Conservation (phyloP, 2,888 invertebrate genomes). For the Thecocarcelia acutangulata region DNA sequence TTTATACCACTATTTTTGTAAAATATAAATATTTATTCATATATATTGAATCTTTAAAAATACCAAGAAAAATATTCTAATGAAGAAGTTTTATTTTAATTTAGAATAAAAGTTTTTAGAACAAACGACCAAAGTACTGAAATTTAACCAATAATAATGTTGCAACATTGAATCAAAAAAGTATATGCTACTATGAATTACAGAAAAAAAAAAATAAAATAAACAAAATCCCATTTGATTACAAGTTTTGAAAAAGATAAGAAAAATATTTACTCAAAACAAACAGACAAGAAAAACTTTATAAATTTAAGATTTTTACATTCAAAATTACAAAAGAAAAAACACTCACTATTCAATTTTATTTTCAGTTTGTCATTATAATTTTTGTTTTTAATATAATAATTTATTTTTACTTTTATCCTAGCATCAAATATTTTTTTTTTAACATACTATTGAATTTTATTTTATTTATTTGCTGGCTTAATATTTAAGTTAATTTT, state of each 20-base stretch:
- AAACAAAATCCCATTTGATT: conserved; percentile 66
- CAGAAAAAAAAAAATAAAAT: conserved; percentile 24
- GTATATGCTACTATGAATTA: conserved; percentile 49
- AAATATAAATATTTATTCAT: conserved; percentile 49
- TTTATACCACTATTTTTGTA: conserved; percentile 63
- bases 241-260: conserved; percentile 41
- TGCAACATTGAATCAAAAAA: conserved; percentile 69
- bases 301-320: conserved; percentile 53
- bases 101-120: conserved; percentile 49
- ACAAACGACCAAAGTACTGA: conserved; percentile 11
- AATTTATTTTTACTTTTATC: conserved; percentile 32
- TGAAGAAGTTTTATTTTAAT: conserved; percentile 68
- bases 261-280: conserved; percentile 18
- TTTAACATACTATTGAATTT: conserved; percentile 31
- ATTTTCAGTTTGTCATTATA: conserved; percentile 51
- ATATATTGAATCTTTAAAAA: conserved; percentile 42
- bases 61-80: conserved; percentile 1
- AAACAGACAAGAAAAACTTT: conserved; percentile 9
- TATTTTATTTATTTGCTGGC: conserved; percentile 55
- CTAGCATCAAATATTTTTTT: conserved; percentile 57
- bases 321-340: conserved; percentile 42
- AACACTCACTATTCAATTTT: conserved; percentile 59
- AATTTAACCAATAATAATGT: conserved; percentile 60
- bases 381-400: conserved; percentile 31
- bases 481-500: conserved; percentile 62